phyloP scores from a whole-genome alignment of 2,797 vertebrate genomes.

The Amniataba percoides region DNA sequence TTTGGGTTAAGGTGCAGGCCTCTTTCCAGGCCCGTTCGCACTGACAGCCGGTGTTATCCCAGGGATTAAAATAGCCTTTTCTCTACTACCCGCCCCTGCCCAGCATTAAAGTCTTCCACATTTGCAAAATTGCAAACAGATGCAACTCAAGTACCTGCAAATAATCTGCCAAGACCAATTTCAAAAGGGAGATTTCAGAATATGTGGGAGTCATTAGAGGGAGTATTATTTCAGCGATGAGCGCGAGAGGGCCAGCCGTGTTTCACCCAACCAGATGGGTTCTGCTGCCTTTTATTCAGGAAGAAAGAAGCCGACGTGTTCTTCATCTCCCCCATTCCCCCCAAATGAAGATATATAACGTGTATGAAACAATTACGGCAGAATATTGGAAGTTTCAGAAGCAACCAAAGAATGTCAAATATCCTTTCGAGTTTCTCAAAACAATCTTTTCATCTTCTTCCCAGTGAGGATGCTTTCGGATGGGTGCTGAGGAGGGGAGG shows the following conservation, averaged over 20 bases:
- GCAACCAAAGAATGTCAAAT: constrained; percentile 97
- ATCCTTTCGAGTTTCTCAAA: constrained; percentile 90
- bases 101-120: constrained; percentile 98
- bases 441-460: constrained; percentile 86
- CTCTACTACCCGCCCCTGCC: constrained; percentile 68
- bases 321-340: constrained; percentile 81
- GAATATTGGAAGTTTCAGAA: constrained; percentile 97
- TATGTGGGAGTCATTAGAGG: constrained; percentile 99
- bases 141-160: constrained; percentile 99
- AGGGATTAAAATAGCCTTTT: constrained; percentile 96
- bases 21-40: constrained; percentile 74
- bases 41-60: constrained; percentile 94
- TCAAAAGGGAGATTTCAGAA: constrained; percentile 99
- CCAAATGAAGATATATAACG: constrained; percentile 96
- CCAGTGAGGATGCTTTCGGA: constrained; percentile 68
- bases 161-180: constrained; percentile 99
- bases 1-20: constrained; percentile 49
- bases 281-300: constrained; percentile 95
- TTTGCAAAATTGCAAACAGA: constrained; percentile 99
- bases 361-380: constrained; percentile 96
- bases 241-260: constrained; percentile 93
- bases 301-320: constrained; percentile 90
- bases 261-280: constrained; percentile 99
- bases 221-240: constrained; percentile 99
- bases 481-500: constrained; percentile 43